A percentile compares a stretch with the other conserved stretches of the same genome.
Evolutionary conservation across 2,113 vertebrate species (phyloP).

Genomic region (Pipa parva): DNA sequence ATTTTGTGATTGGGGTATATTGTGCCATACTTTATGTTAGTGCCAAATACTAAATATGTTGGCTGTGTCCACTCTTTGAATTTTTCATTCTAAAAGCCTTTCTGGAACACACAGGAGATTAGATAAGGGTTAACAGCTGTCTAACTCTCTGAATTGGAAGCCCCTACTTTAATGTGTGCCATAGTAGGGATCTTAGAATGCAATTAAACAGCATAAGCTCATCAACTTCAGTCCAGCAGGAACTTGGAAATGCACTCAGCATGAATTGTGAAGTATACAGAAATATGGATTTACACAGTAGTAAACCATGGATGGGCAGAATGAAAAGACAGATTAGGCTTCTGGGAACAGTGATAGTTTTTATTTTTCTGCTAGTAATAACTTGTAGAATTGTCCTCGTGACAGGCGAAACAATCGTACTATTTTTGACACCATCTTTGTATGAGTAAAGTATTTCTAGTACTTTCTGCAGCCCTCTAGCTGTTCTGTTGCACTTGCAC

Average conservation of each 20-base stretch:
- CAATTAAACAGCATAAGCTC: background rate
- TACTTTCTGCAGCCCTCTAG: too few relatives aligned
- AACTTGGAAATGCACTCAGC: background rate
- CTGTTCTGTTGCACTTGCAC: too few relatives aligned
- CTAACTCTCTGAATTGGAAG: constrained; percentile 8
- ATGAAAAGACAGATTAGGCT: too few relatives aligned
- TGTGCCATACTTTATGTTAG: background rate
- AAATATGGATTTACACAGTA: background rate
- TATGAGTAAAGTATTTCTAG: too few relatives aligned
- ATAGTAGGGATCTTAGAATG: background rate
- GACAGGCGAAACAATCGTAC: too few relatives aligned
- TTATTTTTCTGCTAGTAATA: too few relatives aligned
- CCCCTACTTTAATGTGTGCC: background rate
- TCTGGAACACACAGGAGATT: constrained; percentile 9
- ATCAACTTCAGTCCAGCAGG: background rate
- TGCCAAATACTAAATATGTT: constrained; percentile 27
- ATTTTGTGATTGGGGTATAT: background rate
- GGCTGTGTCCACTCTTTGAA: constrained; percentile 16
- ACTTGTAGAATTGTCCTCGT: too few relatives aligned
- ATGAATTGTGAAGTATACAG: too few relatives aligned
- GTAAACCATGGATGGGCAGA: background rate
- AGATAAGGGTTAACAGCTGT: constrained; percentile 6
- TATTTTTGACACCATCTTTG: too few relatives aligned
- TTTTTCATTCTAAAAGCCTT: constrained; percentile 20
- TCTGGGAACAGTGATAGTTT: too few relatives aligned